phyloP scores from a whole-genome alignment of 2,797 vertebrate genomes.

The Pyrocephalus nanus region DNA sequence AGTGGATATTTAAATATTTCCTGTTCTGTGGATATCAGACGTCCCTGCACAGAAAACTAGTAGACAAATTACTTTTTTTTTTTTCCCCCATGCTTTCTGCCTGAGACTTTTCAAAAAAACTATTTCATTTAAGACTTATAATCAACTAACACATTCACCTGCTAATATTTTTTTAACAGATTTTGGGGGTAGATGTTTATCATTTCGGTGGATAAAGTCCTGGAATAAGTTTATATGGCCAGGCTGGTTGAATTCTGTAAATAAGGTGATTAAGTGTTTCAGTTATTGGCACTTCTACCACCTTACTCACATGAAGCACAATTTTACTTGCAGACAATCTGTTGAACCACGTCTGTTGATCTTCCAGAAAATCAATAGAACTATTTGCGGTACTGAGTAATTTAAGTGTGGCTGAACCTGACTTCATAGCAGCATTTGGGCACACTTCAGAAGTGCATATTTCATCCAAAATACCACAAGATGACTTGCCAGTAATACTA shows the following conservation, averaged over 20 bases:
- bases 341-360: conserved; percentile 42
- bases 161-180: neutral
- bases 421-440: conserved; percentile 27
- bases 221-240: neutral
- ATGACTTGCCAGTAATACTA: conserved; percentile 8
- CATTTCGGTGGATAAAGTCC: neutral
- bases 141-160: neutral
- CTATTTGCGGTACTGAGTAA: conserved; percentile 41
- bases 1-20: neutral
- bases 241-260: neutral
- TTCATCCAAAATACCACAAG: conserved; percentile 30
- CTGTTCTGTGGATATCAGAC: neutral
- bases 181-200: neutral
- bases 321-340: conserved; percentile 56
- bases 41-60: neutral
- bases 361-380: conserved; percentile 51
- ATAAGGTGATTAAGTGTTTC: conserved; percentile 42
- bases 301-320: conserved; percentile 17
- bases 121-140: neutral
- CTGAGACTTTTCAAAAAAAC: neutral
- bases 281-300: conserved; percentile 23
- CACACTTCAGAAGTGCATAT: neutral
- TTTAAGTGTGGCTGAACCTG: conserved; percentile 47
- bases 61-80: neutral
- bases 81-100: neutral